Evolutionary conservation across 2,888 invertebrate genomes (phyloP).

Genomic region (Ichneumoninae sp.): DNA sequence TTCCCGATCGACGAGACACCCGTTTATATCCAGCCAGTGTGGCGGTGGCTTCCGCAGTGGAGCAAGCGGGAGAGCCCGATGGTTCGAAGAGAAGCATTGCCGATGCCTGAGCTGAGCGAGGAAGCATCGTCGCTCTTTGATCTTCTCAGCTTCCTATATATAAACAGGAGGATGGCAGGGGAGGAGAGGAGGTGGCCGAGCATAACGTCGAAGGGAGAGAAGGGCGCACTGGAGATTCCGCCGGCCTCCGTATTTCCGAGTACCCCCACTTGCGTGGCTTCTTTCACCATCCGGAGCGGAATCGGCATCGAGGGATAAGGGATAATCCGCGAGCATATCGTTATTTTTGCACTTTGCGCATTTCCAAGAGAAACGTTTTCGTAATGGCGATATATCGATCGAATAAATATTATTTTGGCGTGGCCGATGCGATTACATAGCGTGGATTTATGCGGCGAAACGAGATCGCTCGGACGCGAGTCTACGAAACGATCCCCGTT

Average conservation of each 20-base stretch:
- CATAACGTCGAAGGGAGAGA: conserved; percentile 41
- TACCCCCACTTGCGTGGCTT: conserved; percentile 65
- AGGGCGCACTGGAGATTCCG: conserved; percentile 23
- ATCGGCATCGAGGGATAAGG: conserved; percentile 37
- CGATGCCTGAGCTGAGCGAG: conserved; percentile 79
- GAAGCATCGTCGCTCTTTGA: conserved; percentile 82
- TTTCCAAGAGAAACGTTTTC: not conserved
- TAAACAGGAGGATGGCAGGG: conserved; percentile 76
- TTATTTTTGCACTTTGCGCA: conserved; percentile 2
- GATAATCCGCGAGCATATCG: conserved; percentile 8
- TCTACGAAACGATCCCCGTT: not conserved
- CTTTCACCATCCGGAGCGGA: conserved; percentile 35
- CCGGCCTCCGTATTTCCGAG: conserved; percentile 71
- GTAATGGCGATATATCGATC: conserved; percentile 9
- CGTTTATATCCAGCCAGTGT: conserved; percentile 37
- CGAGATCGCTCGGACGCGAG: not conserved
- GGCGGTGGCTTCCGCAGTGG: conserved; percentile 19
- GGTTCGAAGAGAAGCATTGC: conserved; percentile 68
- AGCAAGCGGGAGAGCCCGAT: conserved; percentile 45
- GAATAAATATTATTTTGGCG: not conserved
- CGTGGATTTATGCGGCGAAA: not conserved
- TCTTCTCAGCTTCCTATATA: conserved; percentile 82
- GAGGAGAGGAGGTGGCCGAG: conserved; percentile 26
- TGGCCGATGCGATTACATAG: not conserved
- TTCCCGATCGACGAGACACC: conserved; percentile 41